Percentiles rank a stretch among this genome's conserved stretches.
Conservation (phyloP, 2,797 vertebrate genomes). For the Rhabdophis nuchalis region DNA sequence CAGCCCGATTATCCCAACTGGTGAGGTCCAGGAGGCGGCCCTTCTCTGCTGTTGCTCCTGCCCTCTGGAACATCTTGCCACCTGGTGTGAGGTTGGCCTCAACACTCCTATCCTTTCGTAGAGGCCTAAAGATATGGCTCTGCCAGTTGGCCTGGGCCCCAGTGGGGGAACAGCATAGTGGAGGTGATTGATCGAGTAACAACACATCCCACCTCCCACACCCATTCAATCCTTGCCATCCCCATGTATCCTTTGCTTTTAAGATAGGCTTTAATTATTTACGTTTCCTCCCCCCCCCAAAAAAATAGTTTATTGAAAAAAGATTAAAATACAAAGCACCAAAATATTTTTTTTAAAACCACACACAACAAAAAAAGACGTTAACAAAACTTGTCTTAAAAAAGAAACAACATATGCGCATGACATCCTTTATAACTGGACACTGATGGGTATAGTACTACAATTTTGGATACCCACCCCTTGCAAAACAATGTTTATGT, state of each 20-base stretch:
- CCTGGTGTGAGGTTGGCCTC: not conserved
- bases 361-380: too few relatives aligned
- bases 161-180: not conserved
- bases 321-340: too few relatives aligned
- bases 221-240: rapidly evolving
- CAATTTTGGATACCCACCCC: too few relatives aligned
- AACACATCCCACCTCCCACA: not conserved
- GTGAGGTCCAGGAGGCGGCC: too few relatives aligned
- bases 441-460: too few relatives aligned
- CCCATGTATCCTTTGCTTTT: not conserved
- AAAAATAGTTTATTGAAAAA: too few relatives aligned
- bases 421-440: too few relatives aligned
- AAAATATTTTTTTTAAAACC: too few relatives aligned
- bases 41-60: not conserved
- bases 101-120: not conserved
- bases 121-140: not conserved
- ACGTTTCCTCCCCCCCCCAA: too few relatives aligned
- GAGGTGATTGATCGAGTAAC: not conserved
- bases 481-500: not conserved
- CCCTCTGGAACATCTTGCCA: not conserved
- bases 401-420: too few relatives aligned
- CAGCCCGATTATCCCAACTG: rapidly evolving
- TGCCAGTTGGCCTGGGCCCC: rapidly evolving
- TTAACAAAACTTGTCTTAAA: too few relatives aligned
- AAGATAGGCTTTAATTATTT: not conserved